Conservation (phyloP, 2,797 vertebrate species). For the Eremophila alpestris region DNA sequence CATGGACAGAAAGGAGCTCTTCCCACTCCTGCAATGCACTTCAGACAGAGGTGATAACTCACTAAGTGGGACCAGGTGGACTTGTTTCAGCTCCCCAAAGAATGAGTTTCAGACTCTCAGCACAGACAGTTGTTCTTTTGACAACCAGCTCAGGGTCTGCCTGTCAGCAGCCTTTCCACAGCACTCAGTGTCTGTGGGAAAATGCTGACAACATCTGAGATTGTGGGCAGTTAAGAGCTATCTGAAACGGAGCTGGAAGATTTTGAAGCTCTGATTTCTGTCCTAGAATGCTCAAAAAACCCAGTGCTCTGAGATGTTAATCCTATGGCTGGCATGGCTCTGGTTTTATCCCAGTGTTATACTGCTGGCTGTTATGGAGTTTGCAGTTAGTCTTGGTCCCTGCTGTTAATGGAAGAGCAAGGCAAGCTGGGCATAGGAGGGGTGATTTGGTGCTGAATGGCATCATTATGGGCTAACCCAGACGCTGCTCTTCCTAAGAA, state of each 20-base stretch:
- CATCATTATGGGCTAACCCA: neutral
- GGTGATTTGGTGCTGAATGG: neutral
- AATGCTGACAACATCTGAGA: neutral
- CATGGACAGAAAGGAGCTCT: neutral
- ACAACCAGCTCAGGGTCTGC: neutral
- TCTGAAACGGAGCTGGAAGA: neutral
- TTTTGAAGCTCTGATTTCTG: neutral
- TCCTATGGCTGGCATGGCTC: neutral
- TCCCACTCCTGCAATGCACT: neutral
- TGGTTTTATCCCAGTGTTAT: neutral
- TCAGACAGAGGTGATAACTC: neutral
- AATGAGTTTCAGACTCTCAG: neutral
- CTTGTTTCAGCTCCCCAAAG: neutral
- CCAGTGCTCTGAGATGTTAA: neutral
- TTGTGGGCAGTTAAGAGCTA: neutral
- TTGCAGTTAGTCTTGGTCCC: neutral
- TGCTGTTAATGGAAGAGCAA: neutral
- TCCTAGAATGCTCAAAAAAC: neutral
- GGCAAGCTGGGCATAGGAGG: neutral
- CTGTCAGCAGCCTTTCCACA: neutral
- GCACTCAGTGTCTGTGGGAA: rapidly evolving
- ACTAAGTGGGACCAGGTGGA: neutral
- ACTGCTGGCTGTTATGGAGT: neutral
- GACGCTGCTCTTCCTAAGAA: neutral
- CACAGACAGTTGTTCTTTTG: neutral